A percentile compares a stretch with the other conserved stretches of the same genome.
Evolutionary conservation across 2,113 vertebrate genomes (phyloP).

Genomic region (Pseudorasbora parva): DNA sequence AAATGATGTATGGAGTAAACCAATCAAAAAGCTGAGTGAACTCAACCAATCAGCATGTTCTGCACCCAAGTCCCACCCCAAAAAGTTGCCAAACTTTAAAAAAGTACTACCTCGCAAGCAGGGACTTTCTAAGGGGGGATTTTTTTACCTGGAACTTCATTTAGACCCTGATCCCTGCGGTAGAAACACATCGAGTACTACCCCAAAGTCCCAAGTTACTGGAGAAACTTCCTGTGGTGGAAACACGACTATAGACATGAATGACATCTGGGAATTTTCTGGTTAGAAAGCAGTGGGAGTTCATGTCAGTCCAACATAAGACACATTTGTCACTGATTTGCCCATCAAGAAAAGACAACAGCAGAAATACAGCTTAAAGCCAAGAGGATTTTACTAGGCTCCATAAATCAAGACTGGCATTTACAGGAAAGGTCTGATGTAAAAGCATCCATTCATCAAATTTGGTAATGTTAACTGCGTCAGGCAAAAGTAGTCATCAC

Average conservation of each 20-base stretch:
- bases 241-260: neutral
- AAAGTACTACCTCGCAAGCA: no score
- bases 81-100: no score
- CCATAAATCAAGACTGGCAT: conserved; percentile 37
- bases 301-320: neutral
- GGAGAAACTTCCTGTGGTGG: no score
- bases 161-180: no score
- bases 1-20: no score
- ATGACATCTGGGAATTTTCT: conserved; percentile 24
- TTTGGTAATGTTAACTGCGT: neutral
- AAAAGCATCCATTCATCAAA: conserved; percentile 3
- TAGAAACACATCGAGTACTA: no score
- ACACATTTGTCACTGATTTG: conserved; percentile 20
- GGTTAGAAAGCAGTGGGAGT: conserved; percentile 1
- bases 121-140: no score
- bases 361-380: neutral
- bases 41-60: no score
- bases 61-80: no score
- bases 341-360: neutral
- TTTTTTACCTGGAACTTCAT: no score
- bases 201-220: no score
- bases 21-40: no score
- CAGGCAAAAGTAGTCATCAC: neutral
- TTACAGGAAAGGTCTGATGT: conserved; percentile 2
- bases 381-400: neutral